phyloP scores from a whole-genome alignment of 2,888 invertebrate species.

The Rhamphomyia laevipes region DNA sequence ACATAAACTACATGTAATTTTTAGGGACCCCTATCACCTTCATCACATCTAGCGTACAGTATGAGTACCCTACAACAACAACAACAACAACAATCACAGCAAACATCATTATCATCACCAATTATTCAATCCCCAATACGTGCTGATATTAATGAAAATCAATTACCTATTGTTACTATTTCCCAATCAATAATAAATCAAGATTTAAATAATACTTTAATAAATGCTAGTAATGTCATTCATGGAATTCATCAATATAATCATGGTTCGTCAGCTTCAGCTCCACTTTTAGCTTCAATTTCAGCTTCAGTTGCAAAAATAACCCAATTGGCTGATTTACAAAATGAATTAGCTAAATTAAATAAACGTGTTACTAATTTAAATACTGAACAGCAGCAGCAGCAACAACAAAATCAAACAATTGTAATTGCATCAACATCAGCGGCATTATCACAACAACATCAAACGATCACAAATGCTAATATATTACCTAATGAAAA shows the following conservation, averaged over 20 bases:
- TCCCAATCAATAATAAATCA: not conserved
- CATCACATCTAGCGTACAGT: not conserved
- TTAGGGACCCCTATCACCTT: too few species aligned
- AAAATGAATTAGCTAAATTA: slow-evolving; percentile 46
- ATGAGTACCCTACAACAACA: not conserved
- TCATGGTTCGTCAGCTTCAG: not conserved
- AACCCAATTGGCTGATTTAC: slow-evolving; percentile 43
- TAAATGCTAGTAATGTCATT: not conserved
- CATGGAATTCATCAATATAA: not conserved
- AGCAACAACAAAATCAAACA: not conserved
- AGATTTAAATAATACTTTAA: not conserved
- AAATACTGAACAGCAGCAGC: slow-evolving; percentile 4
- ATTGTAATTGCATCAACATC: slow-evolving; percentile 6
- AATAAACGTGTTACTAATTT: slow-evolving; percentile 9
- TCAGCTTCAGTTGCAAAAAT: slow-evolving; percentile 30
- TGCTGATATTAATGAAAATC: not conserved
- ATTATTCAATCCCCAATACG: slow-evolving; percentile 1
- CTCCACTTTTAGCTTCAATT: not conserved
- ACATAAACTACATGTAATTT: too few species aligned
- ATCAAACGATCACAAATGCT: too few species aligned
- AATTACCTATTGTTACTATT: not conserved
- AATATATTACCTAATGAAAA: too few species aligned
- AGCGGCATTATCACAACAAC: too few species aligned
- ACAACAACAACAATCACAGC: not conserved
- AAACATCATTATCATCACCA: slow-evolving; percentile 3